Evolutionary conservation across 2,888 invertebrate genomes (phyloP), one percentile per base, ranked within the genome.

Genomic region (Odontocolon sp.): DNA sequence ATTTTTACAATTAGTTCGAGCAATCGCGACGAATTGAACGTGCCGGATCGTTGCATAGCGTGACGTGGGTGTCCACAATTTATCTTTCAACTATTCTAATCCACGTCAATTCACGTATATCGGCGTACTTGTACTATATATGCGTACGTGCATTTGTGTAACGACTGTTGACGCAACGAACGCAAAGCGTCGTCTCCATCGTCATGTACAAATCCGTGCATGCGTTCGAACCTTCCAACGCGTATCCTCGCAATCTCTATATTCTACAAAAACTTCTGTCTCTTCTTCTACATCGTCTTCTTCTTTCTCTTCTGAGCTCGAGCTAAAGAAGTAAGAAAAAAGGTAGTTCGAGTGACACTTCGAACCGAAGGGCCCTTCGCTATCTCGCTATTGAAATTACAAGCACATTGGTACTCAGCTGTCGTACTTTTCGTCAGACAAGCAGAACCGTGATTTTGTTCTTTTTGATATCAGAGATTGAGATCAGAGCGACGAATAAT

Each of bases 1-100:
- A 85, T 86, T 85, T 83, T 79, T 82, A 72, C 79, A 80, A 85
- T 84, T 81, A 84, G 77, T 11, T 18, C 23, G 36, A 52, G 38
- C 36, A 47, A 56, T 56, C 42, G 14, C 54, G 4, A 28, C 31
- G 54, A 67, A 67, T 59, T 59, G 16, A 11, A 59, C 11, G 8
- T 40, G 23, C 14, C 64, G n/a, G n/a, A n/a, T 50, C 45, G 47
- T 38, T 50, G 3, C 57, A 26, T 50, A 36, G 26, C 64, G 47
- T 50, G 28, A 57, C 56, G 64, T 72, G 64, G 64, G 64, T 66
- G 72, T 64, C 21, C 16, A 66, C 40, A 57, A 66, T 66, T 57
- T 72, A 56, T 40, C 31, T 57, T 33, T 21, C 31, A 28, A 28
- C 23, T 50, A 57, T 72, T 57, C 40, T 52, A 31, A 66, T 72